Percentiles rank a stretch among this genome's conserved stretches.
phyloP scores from a whole-genome alignment of 1,140 invertebrate genomes.

The Aphelinus certus region DNA sequence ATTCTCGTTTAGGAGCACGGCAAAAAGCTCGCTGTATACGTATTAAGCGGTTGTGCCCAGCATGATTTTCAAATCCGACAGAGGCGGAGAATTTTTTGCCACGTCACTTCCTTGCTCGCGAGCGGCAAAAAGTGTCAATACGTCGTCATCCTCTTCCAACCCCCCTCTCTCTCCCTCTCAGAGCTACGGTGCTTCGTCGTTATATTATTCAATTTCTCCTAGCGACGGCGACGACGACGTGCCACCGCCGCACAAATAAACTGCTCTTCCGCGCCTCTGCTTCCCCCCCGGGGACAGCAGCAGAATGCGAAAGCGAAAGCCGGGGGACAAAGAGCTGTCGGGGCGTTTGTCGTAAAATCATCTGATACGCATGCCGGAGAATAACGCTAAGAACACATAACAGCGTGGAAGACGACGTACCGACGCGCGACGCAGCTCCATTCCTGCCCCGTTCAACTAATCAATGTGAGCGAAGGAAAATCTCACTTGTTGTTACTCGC shows the following conservation, averaged over 20 bases:
- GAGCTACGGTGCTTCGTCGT: neutral
- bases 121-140: constrained; percentile 3
- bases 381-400: neutral
- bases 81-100: neutral
- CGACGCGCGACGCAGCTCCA: too few species aligned
- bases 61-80: neutral
- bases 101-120: neutral
- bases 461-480: too few species aligned
- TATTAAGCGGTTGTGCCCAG: neutral
- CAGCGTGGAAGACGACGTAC: too few species aligned
- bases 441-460: too few species aligned
- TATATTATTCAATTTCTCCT: constrained; percentile 11
- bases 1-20: too few species aligned
- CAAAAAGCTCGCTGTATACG: neutral
- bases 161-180: neutral
- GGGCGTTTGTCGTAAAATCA: constrained; percentile 3
- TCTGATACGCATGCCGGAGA: neutral
- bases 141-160: neutral
- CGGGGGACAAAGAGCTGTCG: neutral
- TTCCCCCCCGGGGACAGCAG: neutral
- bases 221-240: neutral
- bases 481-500: too few species aligned
- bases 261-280: neutral
- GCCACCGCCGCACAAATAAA: too few species aligned
- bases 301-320: neutral